Evolutionary conservation across 2,888 invertebrate genomes (phyloP), one percentile per base, ranked within the genome.

Genomic region (Linnaemya vulpina): DNA sequence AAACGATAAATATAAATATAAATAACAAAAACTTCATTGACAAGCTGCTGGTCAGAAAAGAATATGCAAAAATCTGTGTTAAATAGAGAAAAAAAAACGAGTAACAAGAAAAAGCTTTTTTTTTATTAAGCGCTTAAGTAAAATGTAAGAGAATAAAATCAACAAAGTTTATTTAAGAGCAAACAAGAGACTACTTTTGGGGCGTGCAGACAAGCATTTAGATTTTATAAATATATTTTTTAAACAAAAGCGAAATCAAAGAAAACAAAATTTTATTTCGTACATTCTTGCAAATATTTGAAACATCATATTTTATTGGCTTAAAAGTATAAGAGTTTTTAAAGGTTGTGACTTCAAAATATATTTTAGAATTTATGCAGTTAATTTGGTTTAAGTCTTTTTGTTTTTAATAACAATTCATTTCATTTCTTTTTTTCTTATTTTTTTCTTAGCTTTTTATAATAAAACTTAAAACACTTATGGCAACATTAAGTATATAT

Each of bases 11-110:
- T 30, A n/a, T n/a, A n/a, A 76, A 65, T 62, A 76, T 75, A 80
- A 79, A 79, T 83, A 83, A 80, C 79, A 83, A 83, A 67, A 22
- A 75, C 80, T 76, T 74, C 70, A 83, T 73, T 80, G 43, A 67
- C 8, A 30, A 30, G 60, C 10, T 11, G 40, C 3, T 40, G 11
- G 11, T 60, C 53, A 40, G 11, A 77, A 20, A n/a, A 70, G 55
- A 68, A 22, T 53, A 71, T 82, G 79, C 43, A 67, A 49, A 58
- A 22, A 5, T 43, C 0, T 55, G 11, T 43, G n/a, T 53, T 68
- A 75, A 65, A 43, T 70, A 75, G 55, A 78, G 35, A 79, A 68
- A 83, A 83, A 43, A 79, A 68, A 83, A 83, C 75, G 79, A 71
- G 43, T 76, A 83, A 83, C 77, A 58, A 70, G 73, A 82, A 51